A percentile compares a stretch with the other conserved stretches of the same genome.
Evolutionary conservation across 2,888 invertebrate species (phyloP).

Genomic region (Lordiphosa fenestrarum): DNA sequence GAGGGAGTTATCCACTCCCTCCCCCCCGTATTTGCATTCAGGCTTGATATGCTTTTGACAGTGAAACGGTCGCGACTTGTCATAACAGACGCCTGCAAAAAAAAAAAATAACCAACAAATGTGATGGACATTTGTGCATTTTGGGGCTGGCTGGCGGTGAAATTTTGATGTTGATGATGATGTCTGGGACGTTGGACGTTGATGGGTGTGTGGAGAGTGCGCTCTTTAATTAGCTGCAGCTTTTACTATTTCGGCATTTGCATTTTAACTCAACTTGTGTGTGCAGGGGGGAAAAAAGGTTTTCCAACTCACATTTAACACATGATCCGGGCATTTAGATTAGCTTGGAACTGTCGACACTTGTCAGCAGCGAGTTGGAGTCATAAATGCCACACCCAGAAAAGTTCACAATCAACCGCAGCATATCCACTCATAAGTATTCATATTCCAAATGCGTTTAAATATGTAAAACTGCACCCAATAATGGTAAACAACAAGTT

Average conservation of each 20-base stretch:
- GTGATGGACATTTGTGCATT: constrained; percentile 31
- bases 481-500: constrained; percentile 14
- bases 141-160: constrained; percentile 23
- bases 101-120: constrained; percentile 1
- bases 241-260: constrained; percentile 1
- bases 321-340: constrained; percentile 28
- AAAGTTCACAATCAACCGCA: neutral
- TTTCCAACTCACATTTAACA: neutral
- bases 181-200: constrained; percentile 23
- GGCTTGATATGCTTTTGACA: constrained; percentile 41
- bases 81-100: constrained; percentile 43
- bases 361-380: constrained; percentile 24
- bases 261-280: constrained; percentile 11
- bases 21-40: constrained; percentile 28
- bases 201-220: constrained; percentile 15
- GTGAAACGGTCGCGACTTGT: constrained; percentile 56
- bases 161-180: constrained; percentile 33
- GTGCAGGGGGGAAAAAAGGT: constrained; percentile 14
- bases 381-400: constrained; percentile 30
- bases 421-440: constrained; percentile 24
- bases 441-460: constrained; percentile 19
- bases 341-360: constrained; percentile 31
- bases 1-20: constrained; percentile 11
- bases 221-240: constrained; percentile 32
- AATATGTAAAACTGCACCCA: constrained; percentile 27